A percentile compares a stretch with the other conserved stretches of the same genome.
phyloP scores from a whole-genome alignment of 2,113 vertebrate species.

The Chaenogobius annularis region DNA sequence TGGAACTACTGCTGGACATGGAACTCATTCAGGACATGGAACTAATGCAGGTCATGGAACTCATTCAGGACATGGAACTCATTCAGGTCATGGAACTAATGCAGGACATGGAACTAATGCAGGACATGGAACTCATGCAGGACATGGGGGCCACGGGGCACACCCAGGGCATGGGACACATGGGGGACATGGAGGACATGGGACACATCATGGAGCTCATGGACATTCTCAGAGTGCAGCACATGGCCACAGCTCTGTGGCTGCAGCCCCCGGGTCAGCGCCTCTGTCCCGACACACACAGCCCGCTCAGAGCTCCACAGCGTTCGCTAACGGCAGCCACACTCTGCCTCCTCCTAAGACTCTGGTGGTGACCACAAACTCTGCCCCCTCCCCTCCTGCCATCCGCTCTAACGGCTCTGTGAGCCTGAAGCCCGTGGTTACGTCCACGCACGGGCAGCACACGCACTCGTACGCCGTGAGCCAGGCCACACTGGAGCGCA shows the following conservation, averaged over 20 bases:
- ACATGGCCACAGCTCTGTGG: conserved; percentile 41
- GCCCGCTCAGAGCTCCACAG: conserved; percentile 24
- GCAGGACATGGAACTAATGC: conserved; percentile 43
- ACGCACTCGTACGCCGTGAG: conserved; percentile 89
- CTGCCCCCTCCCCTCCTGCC: conserved; percentile 83
- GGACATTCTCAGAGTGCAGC: conserved; percentile 46
- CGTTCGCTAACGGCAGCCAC: conserved; percentile 83
- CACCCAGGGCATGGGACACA: conserved; percentile 53
- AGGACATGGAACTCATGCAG: conserved; percentile 35
- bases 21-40: conserved; percentile 38
- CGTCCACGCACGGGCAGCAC: conserved; percentile 79
- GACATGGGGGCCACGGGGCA: conserved; percentile 41
- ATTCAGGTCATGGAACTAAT: conserved; percentile 18
- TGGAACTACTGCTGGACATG: conserved; percentile 44
- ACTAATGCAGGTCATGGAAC: conserved; percentile 40
- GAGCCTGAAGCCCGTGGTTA: conserved; percentile 81
- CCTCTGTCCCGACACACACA: conserved; percentile 59
- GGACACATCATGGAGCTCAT: conserved; percentile 38
- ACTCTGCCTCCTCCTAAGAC: conserved; percentile 89
- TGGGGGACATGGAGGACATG: conserved; percentile 42
- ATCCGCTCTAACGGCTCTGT: conserved; percentile 87
- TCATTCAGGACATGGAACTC: conserved; percentile 44
- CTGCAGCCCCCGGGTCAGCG: conserved; percentile 55
- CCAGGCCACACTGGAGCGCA: conserved; percentile 91
- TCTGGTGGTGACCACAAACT: conserved; percentile 93